Evolutionary conservation across 1,140 invertebrate species (phyloP), one percentile per base, ranked within the genome.

Genomic region (Cotesia chilonis): DNA sequence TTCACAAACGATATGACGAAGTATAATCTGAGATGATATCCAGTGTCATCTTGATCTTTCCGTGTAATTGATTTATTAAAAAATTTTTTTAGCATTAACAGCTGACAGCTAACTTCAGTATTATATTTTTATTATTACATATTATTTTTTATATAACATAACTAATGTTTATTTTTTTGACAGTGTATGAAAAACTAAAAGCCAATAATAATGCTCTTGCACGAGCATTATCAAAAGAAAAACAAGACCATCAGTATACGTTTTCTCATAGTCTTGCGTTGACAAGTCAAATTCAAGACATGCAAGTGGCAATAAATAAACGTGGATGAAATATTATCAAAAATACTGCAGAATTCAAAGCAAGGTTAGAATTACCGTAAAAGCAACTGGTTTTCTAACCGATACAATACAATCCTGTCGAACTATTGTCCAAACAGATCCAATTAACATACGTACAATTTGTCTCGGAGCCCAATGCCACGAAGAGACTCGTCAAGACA

Each of bases 161-260:
- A 28, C 28, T 28, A 28, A 9, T n/a, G 12, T 37, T 64, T 64
- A 1, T 12, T 64, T 41, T 52, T 66, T 52, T 81, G 75, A 7
- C 60, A 84, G 81, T 80, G 12, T 84, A 78, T 14, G 76, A 83
- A 41, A 80, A 83, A 61, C 65, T 85, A 4, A 82, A 81, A 59
- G 75, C 14, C 3, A 85, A 85, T 57, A 85, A 85, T 67, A 79
- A 72, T 71, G 77, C 73, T 4, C 75, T 85, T 10, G 84, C 84
- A 0, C 84, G 77, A 9, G 82, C 83, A 1, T 73, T 85, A 0
- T 78, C 80, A 0, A 74, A 81, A 9, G 78, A 84, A 35, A 85
- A 83, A 71, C 77, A 84, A 55, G 81, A 81, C 20, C 70, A 20
- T 41, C 79, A 83, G 51, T 59, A 77, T 12, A 66, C 84, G 38